These are phyloP conservation scores for Pectinophora gossypiella DNA, from an alignment of 1,140 invertebrate species.

Conservation along the genomic window DNA sequence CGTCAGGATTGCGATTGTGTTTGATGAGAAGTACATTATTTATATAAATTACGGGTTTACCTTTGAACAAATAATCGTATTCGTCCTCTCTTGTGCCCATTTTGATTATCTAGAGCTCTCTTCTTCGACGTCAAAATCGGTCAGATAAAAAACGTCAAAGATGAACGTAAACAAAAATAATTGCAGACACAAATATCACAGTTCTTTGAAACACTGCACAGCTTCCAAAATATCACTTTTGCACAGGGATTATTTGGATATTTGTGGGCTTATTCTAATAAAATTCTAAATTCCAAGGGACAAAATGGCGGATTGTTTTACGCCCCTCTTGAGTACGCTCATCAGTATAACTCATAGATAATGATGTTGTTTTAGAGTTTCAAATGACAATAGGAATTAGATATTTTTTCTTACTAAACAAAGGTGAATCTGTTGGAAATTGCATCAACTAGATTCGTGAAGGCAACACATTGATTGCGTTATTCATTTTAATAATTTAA, in stretches of 20 bases:
- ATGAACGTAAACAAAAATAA: slow-evolving; percentile 68
- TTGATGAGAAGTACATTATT: neutral
- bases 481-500: no score
- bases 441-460: no score
- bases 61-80: slow-evolving; percentile 99
- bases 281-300: slow-evolving; percentile 60
- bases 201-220: slow-evolving; percentile 63
- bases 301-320: slow-evolving; percentile 73
- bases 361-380: no score
- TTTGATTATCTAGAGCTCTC: slow-evolving; percentile 72
- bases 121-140: slow-evolving; percentile 69
- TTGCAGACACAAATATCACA: slow-evolving; percentile 70
- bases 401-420: no score
- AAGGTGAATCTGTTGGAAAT: no score
- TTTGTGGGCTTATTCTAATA: slow-evolving; percentile 53
- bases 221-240: slow-evolving; percentile 59
- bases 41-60: slow-evolving; percentile 77
- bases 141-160: slow-evolving; percentile 59
- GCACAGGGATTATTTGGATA: slow-evolving; percentile 56
- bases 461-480: no score
- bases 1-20: neutral
- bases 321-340: slow-evolving; percentile 53
- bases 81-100: slow-evolving; percentile 99
- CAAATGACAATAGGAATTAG: no score
- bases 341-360: neutral